Evolutionary conservation across 2,888 invertebrate genomes (phyloP).

Genomic region (Stenoptilia bipunctidactyla): DNA sequence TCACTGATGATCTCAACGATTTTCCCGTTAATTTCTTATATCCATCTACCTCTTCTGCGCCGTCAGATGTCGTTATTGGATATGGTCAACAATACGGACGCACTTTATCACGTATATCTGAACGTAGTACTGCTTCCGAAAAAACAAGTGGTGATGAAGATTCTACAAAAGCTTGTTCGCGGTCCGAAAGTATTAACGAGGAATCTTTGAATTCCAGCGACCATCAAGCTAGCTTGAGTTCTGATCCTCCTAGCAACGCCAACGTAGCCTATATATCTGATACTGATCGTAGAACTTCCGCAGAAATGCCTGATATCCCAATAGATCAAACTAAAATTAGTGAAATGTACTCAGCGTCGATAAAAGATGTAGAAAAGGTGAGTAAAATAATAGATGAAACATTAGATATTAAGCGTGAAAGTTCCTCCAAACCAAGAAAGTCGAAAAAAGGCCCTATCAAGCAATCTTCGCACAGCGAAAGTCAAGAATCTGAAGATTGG

Average conservation of each 20-base stretch:
- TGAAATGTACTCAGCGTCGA: conserved; percentile 67
- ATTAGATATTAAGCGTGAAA: conserved; percentile 32
- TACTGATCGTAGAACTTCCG: conserved; percentile 83
- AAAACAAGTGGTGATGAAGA: conserved; percentile 90
- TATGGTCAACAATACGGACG: conserved; percentile 83
- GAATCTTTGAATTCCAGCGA: conserved; percentile 87
- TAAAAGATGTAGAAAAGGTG: conserved; percentile 53
- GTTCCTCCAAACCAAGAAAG: conserved; percentile 34
- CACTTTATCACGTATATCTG: conserved; percentile 88
- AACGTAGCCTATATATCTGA: conserved; percentile 83
- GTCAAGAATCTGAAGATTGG: conserved; percentile 84
- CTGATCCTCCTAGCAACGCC: conserved; percentile 84
- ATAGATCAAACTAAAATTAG: conserved; percentile 77
- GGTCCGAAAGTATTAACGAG: conserved; percentile 87
- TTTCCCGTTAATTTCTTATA: conserved; percentile 83
- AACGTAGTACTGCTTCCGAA: conserved; percentile 89
- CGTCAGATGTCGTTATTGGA: conserved; percentile 78
- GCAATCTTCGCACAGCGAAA: conserved; percentile 69
- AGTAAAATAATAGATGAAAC: conserved; percentile 30
- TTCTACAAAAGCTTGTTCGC: conserved; percentile 86
- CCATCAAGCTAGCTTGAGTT: conserved; percentile 87
- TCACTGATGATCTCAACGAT: conserved; percentile 82
- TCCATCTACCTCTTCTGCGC: conserved; percentile 73
- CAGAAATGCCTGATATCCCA: conserved; percentile 87
- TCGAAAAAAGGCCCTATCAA: conserved; percentile 46